Evolutionary conservation across 1,140 invertebrate genomes (phyloP), one percentile per base, ranked within the genome.

Genomic region (Drosophila lini): DNA sequence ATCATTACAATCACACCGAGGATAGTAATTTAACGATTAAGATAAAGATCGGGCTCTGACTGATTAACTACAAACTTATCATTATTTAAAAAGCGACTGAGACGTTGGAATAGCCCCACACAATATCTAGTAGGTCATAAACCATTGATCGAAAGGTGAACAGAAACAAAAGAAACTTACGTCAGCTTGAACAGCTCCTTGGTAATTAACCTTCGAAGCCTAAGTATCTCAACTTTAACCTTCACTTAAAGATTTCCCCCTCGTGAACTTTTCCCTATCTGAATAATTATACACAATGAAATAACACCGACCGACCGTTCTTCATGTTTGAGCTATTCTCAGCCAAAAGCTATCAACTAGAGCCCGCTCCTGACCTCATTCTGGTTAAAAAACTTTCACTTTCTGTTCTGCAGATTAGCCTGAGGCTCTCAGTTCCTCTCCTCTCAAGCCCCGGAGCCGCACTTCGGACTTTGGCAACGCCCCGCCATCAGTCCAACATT

Each of bases 401-500:
- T 61, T 56, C 52, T 52, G 47, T 70, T 28, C 31, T 57, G 22
- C 52, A 78, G 74, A 78, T 78, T 78, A 78, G 64, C 75, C 75
- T 28, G 53, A 47, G 57, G 74, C 74, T 19, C 42, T 32, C 38
- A 62, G 74, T 74, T 19, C 47, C 50, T 16, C 31, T 19, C 22
- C 31, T 32, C 34, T 10, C 1, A 53, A 53, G 15, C 32, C 28
- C 32, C 25, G 28, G 28, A 31, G 3, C 40, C 15, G 32, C 41
- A 42, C 67, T 59, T 62, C 9, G 34, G 40, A 38, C 68, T 68
- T 68, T 68, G 80, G 41, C 59, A 78, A 69, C 59, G 40, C 53
- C 74, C 44, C 73, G 52, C 61, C 79, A 76, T 81, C 69, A 74
- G 78, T 28, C 70, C 57, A 47, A 32, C 67, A 86, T 86, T 67